Base-by-base conservation (phyloP, 2,113 vertebrate genomes). In the Ochotona curzoniae region DNA sequence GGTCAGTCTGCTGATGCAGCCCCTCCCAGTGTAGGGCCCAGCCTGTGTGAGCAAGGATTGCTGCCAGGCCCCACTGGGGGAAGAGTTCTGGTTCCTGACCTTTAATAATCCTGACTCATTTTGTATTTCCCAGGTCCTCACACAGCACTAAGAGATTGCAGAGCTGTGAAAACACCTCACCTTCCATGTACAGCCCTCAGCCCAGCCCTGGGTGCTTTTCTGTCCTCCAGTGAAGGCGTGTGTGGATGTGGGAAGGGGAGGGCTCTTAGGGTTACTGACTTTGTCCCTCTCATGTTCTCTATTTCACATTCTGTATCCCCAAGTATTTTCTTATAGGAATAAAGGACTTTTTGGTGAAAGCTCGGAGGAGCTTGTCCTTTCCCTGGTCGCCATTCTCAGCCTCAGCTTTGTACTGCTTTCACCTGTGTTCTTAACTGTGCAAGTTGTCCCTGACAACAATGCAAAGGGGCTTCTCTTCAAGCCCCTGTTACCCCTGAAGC, bases 101-200 rank as follows among this genome's bases (percentile, higher is more conserved):
- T 83, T 94, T 74, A 78, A n/a, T 89, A 82, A 79, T 90, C 86
- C 75, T 51, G 57, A 69, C 30, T 85, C 91, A 78, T 94, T 92
- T 88, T 92, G 69, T 82, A 13, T 94, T 83, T 91, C 83, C 91
- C 80, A 91, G 64, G 74, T 75, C 70, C 30, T 96, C 54, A 35
- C 83, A 71, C 0, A 9, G 28, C 64, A 83, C 89, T 47, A 32
- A 79, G 78, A 83, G 86, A 69, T 91, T 87, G 51, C 69, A 69
- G 83, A 88, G 64, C 79, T 85, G 64, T 92, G 86, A 85, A 51
- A 61, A 70, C 67, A 57, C 18, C 78, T 44, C 69, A 5, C 49
- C 82, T 79, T 26, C 38, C 8, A 0, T 35, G 54, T 49, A 76
- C 61, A 70, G 8, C 10, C 47, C 49, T 76, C 75, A 7, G 21